Conservation (phyloP, 2,113 vertebrate species). For the Pontoporia blainvillei region DNA sequence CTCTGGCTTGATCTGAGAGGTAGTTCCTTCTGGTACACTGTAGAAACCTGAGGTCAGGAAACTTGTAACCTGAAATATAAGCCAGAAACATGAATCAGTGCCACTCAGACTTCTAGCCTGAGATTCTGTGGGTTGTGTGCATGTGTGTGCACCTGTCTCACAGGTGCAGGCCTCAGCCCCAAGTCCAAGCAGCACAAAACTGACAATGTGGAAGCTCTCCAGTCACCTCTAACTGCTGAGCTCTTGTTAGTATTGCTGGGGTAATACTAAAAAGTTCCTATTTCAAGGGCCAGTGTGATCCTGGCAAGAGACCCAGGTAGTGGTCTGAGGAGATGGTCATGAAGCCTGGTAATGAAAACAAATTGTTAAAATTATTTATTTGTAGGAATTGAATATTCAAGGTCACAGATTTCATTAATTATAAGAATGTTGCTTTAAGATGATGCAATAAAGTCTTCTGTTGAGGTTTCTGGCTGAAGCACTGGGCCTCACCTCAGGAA, state of each 20-base stretch:
- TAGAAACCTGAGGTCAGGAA: not conserved
- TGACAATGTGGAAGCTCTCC: not conserved
- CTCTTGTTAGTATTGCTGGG: not conserved
- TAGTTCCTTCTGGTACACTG: not conserved
- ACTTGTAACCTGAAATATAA: not conserved
- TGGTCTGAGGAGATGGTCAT: not conserved
- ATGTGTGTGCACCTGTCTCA: not conserved
- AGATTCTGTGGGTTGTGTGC: not conserved
- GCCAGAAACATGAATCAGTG: not conserved
- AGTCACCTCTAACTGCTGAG: not conserved
- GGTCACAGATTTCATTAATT: not conserved
- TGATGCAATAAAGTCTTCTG: not conserved
- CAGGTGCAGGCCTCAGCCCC: not conserved
- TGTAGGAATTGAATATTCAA: not conserved
- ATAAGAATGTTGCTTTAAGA: not conserved
- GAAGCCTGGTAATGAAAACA: not conserved
- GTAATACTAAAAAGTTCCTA: not conserved
- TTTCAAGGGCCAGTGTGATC: not conserved
- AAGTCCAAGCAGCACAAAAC: not conserved
- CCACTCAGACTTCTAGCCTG: not conserved
- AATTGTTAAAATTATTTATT: not conserved
- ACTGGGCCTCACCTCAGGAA: not conserved
- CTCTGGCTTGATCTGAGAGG: not conserved
- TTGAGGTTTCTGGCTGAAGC: not conserved
- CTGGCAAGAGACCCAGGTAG: not conserved